Evolutionary conservation across 2,888 invertebrate species (phyloP), one percentile per base, ranked within the genome.

Genomic region (Hypolimnas misippus): DNA sequence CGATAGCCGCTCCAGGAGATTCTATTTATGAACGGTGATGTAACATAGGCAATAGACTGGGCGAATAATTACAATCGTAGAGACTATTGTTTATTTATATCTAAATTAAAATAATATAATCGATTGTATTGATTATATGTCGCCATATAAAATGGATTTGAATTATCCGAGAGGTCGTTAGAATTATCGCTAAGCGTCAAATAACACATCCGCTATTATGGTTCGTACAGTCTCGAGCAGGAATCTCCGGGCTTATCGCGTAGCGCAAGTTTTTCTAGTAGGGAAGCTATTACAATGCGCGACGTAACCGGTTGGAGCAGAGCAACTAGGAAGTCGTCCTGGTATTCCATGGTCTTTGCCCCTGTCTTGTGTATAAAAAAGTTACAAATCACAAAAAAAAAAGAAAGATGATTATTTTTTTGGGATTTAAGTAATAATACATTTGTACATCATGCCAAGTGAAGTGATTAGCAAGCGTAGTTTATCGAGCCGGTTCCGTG

Each of bases 21-120:
- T 88, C 89, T 91, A 91, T 91, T 91, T 90, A 77, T 79, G 84
- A 82, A 77, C 84, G 75, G 76, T 91, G 90, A 89, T 89, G 89
- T 88, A 89, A 89, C 79, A 72, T 78, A 76, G 75, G 76, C 79
- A 78, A 78, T 83, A 79, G 78, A 75, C 79, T 76, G 78, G 75
- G 76, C 79, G 75, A 73, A 73, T 81, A 76, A 78, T 78, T 77
- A 76, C 76, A 77, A 76, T 73, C 72, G 72, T 68, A 76, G 69
- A 73, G 19, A 70, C 71, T 72, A 79, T 79, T 83, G 79, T 83
- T 77, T 44, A 46, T 33, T 49, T 25, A 14, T 31, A 12, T 38
- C 31, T 19, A 58, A 10, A 8, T 16, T 14, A 7, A 25, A n/a
- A 29, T 21, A 46, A n/a, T n/a, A n/a, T n/a, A n/a, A 38, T 38